phyloP scores from a whole-genome alignment of 2,888 invertebrate genomes.

The Caenorhabditis sp. region DNA sequence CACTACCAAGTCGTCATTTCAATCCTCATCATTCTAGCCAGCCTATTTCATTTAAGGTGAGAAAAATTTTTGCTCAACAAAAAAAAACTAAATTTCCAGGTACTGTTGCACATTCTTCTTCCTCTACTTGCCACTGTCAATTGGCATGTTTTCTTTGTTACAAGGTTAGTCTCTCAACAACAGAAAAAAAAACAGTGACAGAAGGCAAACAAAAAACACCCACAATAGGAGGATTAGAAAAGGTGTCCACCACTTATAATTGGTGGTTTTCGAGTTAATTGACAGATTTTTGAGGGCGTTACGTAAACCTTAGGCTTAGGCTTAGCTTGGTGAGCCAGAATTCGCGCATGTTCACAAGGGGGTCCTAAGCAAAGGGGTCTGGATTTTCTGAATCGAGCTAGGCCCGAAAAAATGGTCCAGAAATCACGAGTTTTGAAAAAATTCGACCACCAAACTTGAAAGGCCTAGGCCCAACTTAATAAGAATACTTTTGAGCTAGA shows the following conservation, averaged over 20 bases:
- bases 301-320: no score
- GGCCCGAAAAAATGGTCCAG: no score
- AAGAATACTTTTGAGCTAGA: no score
- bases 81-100: constrained; percentile 4
- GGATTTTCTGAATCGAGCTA: no score
- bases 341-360: neutral
- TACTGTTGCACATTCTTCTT: constrained; percentile 59
- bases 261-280: neutral
- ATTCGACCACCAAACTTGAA: no score
- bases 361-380: no score
- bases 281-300: neutral
- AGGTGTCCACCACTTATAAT: neutral
- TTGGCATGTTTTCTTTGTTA: constrained; percentile 41
- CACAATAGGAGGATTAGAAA: neutral
- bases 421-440: no score
- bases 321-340: neutral
- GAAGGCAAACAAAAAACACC: neutral
- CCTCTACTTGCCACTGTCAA: constrained; percentile 42
- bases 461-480: no score
- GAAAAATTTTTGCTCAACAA: neutral
- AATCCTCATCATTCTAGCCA: constrained; percentile 36
- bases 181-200: no score
- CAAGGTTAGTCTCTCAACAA: constrained; percentile 45
- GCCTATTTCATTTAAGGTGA: constrained; percentile 38
- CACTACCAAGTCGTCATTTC: constrained; percentile 54